phyloP scores from a whole-genome alignment of 2,888 invertebrate genomes.

The Abscondita cerata region DNA sequence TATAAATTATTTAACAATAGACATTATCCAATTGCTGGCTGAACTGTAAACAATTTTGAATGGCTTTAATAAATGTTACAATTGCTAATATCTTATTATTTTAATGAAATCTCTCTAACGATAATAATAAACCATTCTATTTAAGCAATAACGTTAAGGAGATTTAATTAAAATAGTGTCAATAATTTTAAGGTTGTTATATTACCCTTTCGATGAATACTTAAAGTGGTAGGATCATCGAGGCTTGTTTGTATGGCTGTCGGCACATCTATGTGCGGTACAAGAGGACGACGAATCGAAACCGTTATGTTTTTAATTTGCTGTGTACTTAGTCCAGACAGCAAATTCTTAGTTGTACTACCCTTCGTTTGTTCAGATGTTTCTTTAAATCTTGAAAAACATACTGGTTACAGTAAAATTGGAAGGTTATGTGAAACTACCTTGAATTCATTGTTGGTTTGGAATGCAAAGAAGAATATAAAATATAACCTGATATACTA shows the following conservation, averaged over 20 bases:
- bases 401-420: no score
- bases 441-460: no score
- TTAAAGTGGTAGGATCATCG: neutral
- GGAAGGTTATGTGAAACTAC: no score
- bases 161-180: neutral
- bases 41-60: slow-evolving; percentile 1
- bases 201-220: neutral
- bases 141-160: neutral
- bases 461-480: no score
- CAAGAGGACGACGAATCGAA: no score
- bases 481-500: no score
- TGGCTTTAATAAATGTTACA: neutral
- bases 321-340: no score
- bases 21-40: neutral
- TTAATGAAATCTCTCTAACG: neutral
- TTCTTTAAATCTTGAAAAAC: neutral
- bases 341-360: neutral
- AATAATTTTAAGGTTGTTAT: neutral
- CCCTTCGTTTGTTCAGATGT: neutral
- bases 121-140: neutral
- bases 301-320: no score
- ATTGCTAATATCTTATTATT: neutral
- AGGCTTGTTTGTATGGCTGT: neutral
- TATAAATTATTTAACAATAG: neutral
- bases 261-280: no score